Conservation (phyloP, 2,113 vertebrate species). For the Cyrtonyx montezumae region DNA sequence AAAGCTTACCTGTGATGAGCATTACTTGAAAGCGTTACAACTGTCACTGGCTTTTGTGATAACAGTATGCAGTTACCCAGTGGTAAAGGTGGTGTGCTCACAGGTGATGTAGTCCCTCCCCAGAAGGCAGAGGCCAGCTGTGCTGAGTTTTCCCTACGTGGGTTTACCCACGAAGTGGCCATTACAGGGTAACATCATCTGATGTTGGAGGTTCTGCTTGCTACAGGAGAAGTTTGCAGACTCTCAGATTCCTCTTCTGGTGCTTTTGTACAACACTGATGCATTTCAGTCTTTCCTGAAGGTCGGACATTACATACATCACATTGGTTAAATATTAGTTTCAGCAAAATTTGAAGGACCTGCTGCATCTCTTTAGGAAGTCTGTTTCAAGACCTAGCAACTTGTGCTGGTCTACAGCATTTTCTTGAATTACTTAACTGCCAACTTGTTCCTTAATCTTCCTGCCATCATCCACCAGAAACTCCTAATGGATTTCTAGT, state of each 20-base stretch:
- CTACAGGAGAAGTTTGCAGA: not conserved
- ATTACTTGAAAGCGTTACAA: accelerated
- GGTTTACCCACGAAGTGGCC: not conserved
- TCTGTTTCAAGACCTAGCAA: not conserved
- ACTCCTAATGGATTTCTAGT: not conserved
- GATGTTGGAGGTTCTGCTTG: not conserved
- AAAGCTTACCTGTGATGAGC: not conserved
- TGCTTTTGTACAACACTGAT: accelerated
- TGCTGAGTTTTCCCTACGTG: not conserved
- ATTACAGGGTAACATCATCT: accelerated
- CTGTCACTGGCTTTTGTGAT: not conserved
- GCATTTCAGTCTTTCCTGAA: not conserved
- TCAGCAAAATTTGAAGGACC: not conserved
- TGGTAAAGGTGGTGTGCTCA: not conserved
- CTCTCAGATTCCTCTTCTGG: not conserved
- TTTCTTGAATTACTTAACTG: not conserved
- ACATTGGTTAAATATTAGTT: not conserved
- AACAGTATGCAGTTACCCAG: not conserved
- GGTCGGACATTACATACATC: accelerated
- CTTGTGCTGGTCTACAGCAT: not conserved
- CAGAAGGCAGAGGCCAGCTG: not conserved
- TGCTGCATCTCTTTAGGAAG: not conserved
- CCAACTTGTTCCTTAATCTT: not conserved
- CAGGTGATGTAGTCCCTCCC: not conserved
- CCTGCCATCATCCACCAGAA: not conserved